phyloP scores from a whole-genome alignment of 2,888 invertebrate genomes.

The Drosophila robusta region DNA sequence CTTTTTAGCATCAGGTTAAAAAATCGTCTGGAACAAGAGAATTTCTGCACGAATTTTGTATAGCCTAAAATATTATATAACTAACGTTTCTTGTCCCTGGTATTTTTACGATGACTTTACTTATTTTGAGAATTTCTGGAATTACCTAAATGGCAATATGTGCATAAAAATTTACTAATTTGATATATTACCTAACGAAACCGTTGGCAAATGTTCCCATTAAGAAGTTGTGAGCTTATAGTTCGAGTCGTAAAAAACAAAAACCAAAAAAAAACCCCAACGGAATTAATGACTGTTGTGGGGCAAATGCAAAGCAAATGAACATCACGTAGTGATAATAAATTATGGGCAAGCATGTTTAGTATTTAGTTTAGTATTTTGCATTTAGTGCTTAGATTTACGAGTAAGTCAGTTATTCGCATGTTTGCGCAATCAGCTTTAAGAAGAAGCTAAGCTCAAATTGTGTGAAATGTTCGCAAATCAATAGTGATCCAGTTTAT shows the following conservation, averaged over 20 bases:
- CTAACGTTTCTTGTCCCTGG: no score
- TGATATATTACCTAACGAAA: constrained; percentile 2
- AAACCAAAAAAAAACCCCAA: not conserved
- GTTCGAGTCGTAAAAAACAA: constrained; percentile 9
- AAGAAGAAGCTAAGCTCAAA: not conserved
- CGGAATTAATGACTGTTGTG: constrained; percentile 20
- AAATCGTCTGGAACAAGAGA: no score
- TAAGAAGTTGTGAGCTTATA: constrained; percentile 7
- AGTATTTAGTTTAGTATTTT: constrained; percentile 21
- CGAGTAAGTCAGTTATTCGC: not conserved
- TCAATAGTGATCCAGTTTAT: constrained; percentile 7
- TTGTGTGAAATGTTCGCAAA: no score
- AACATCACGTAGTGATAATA: constrained; percentile 45
- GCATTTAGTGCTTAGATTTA: constrained; percentile 11
- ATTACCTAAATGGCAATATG: not conserved
- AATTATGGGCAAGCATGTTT: constrained; percentile 31
- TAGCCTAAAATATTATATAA: no score
- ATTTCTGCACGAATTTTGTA: no score
- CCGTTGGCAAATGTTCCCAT: constrained; percentile 3
- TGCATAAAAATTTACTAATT: not conserved
- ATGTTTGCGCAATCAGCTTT: constrained; percentile 11
- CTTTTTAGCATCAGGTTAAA: no score
- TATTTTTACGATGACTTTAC: not conserved
- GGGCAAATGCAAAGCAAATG: constrained; percentile 17
- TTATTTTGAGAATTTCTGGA: not conserved